Percentiles rank a stretch among this genome's conserved stretches.
phyloP scores from a whole-genome alignment of 2,888 invertebrate species.

The Operophtera brumata region DNA sequence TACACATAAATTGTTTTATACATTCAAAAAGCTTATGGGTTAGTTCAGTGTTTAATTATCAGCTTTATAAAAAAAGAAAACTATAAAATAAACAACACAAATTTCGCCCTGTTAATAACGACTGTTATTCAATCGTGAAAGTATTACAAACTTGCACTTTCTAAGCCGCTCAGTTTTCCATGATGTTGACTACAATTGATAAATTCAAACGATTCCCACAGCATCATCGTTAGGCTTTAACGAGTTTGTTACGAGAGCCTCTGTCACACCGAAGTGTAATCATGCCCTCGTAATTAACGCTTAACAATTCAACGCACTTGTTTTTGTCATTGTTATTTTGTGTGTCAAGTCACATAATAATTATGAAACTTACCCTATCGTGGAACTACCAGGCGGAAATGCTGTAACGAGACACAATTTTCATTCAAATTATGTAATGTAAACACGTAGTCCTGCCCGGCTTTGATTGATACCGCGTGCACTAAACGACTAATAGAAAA shows the following conservation, averaged over 20 bases:
- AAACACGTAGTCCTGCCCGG: too few species aligned
- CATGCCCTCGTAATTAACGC: slow-evolving; percentile 15
- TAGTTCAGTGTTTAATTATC: too few species aligned
- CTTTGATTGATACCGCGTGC: too few species aligned
- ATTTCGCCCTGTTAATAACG: too few species aligned
- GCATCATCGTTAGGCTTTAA: slow-evolving; percentile 25
- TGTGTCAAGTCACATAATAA: slow-evolving; percentile 24
- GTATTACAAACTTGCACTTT: slow-evolving; percentile 43
- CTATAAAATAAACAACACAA: too few species aligned
- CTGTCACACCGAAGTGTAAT: slow-evolving; percentile 31
- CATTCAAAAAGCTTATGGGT: too few species aligned
- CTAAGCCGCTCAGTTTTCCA: slow-evolving; percentile 35
- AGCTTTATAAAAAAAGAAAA: too few species aligned
- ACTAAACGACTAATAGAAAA: too few species aligned
- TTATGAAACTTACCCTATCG: neutral
- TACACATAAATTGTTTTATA: too few species aligned
- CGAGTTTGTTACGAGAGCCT: slow-evolving; percentile 31
- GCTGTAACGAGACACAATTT: neutral
- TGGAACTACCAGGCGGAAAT: neutral
- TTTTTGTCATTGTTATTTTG: slow-evolving; percentile 25
- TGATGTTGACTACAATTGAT: slow-evolving; percentile 37
- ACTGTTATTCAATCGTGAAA: slow-evolving; percentile 24
- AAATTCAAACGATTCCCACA: slow-evolving; percentile 40
- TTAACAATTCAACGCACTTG: slow-evolving; percentile 25
- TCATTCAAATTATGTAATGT: too few species aligned